Evolutionary conservation across 2,888 invertebrate genomes (phyloP).

Genomic region (Dromius quadrimaculatus): DNA sequence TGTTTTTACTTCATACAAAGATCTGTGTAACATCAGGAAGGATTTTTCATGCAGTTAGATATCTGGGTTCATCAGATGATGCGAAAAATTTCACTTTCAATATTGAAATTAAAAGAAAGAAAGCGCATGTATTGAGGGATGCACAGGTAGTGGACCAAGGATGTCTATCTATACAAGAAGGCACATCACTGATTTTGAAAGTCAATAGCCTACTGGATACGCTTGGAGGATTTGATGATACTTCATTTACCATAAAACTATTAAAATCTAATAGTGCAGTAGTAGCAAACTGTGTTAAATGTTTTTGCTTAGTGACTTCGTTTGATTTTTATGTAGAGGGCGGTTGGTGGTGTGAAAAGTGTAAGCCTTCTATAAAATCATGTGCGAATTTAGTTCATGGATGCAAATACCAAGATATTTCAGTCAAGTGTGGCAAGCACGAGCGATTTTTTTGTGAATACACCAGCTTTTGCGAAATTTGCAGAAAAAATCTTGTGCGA

Average conservation of each 20-base stretch:
- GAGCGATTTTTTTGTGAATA: conserved; percentile 4
- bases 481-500: not conserved
- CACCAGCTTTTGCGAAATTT: not conserved
- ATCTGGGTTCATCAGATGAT: not conserved
- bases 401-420: not conserved
- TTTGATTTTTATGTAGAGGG: not conserved
- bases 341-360: not conserved
- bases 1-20: conserved; percentile 13
- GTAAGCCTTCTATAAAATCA: not conserved
- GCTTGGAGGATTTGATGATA: not conserved
- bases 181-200: not conserved
- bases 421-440: conserved; percentile 4
- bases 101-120: conserved; percentile 1
- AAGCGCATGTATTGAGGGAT: not conserved
- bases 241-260: not conserved
- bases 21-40: not conserved
- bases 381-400: not conserved
- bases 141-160: not conserved
- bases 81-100: not conserved
- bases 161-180: not conserved
- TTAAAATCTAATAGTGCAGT: not conserved
- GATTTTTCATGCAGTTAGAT: conserved; percentile 13
- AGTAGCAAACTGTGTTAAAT: not conserved
- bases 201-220: conserved; percentile 1
- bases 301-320: not conserved